A percentile compares a stretch with the other conserved stretches of the same genome.
Evolutionary conservation across 2,797 vertebrate species (phyloP).

Genomic region (Enteromius trimaculatus): DNA sequence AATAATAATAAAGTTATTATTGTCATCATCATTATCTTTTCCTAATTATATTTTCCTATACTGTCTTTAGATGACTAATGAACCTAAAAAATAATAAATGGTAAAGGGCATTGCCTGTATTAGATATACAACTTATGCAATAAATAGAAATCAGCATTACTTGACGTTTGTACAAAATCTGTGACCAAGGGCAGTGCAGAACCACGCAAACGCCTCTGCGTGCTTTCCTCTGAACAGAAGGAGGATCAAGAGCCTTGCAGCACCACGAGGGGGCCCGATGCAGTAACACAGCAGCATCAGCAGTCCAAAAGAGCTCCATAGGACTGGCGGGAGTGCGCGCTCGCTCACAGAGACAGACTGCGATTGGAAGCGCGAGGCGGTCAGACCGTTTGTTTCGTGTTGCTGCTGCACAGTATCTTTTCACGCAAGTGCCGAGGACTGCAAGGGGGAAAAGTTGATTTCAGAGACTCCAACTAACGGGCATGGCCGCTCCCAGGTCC

Average conservation of each 20-base stretch:
- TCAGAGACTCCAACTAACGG: slow-evolving; percentile 24
- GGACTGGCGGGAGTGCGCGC: slow-evolving; percentile 40
- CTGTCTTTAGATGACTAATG: not conserved
- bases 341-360: slow-evolving; percentile 19
- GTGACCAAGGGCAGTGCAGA: not conserved
- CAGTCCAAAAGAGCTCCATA: slow-evolving; percentile 38
- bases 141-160: not conserved
- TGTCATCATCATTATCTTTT: not conserved
- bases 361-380: slow-evolving; percentile 55
- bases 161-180: not conserved
- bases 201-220: not conserved
- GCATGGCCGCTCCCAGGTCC: slow-evolving; percentile 37
- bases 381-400: slow-evolving; percentile 37
- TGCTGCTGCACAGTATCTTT: slow-evolving; percentile 38
- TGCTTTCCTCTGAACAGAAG: slow-evolving; percentile 1
- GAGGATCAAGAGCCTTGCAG: not conserved
- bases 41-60: not conserved
- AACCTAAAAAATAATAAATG: not conserved
- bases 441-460: slow-evolving; percentile 50
- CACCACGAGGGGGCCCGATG: slow-evolving; percentile 42
- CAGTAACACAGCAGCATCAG: slow-evolving; percentile 36
- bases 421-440: slow-evolving; percentile 40
- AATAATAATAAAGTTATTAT: not conserved
- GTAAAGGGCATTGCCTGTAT: not conserved
- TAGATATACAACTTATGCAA: not conserved